Evolutionary conservation across 37 sponge, comb jelly and placozoan species (phyloP).

Genomic region (Beroe forskalii): DNA sequence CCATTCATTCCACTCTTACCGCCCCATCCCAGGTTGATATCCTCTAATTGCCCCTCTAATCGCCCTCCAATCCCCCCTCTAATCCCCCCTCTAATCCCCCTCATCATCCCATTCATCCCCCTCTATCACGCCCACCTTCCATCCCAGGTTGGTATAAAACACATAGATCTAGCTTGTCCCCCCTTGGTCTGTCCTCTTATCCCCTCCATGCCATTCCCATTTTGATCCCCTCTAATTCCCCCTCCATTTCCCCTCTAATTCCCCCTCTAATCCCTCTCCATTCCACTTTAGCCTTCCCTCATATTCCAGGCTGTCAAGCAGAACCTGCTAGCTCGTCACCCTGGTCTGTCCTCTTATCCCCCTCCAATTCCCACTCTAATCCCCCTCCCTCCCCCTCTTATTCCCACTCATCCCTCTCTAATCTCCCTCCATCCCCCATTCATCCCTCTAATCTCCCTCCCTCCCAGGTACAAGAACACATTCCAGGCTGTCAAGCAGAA

Average conservation of each 20-base stretch:
- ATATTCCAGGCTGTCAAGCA: slow-evolving; percentile 84
- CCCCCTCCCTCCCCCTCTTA: not conserved
- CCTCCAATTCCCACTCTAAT: not conserved
- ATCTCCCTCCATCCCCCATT: not conserved
- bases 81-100: too few species aligned
- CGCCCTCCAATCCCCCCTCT: too few species aligned
- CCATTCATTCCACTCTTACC: too few species aligned
- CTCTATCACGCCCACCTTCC: too few species aligned
- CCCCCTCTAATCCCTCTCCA: not conserved
- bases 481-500: slow-evolving; percentile 81
- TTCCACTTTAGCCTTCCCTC: not conserved
- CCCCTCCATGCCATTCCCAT: too few species aligned
- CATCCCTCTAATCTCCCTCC: not conserved
- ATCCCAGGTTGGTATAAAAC: too few species aligned
- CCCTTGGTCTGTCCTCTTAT: too few species aligned
- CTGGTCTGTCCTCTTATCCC: slow-evolving; percentile 75
- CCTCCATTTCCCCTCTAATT: too few species aligned
- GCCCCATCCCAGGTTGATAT: too few species aligned
- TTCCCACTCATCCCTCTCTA: not conserved
- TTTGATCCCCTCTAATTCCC: not conserved
- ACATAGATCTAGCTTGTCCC: too few species aligned
- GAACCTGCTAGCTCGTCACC: slow-evolving; percentile 72
- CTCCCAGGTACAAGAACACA: slow-evolving; percentile 80
- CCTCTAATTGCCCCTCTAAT: too few species aligned
- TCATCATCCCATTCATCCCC: too few species aligned